These are phyloP conservation scores for Trissolcus basalis DNA, from an alignment of 1,140 invertebrate species.

Conservation along the genomic window DNA sequence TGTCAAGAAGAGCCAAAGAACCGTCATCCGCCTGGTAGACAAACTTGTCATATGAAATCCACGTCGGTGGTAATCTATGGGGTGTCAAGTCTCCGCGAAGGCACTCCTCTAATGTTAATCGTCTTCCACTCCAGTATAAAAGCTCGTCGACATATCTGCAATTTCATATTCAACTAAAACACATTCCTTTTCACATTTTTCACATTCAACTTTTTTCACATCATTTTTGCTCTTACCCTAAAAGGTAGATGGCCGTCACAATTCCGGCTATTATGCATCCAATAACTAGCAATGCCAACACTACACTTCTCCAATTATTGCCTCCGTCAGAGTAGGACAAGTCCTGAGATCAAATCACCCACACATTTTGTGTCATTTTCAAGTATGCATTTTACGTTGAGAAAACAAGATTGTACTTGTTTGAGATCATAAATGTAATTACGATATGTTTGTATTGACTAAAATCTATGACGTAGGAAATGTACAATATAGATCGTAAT, in stretches of 20 bases:
- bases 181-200: no score
- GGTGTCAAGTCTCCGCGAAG: slow-evolving; percentile 85
- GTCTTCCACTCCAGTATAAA: slow-evolving; percentile 87
- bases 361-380: no score
- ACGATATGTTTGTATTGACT: no score
- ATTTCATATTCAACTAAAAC: no score
- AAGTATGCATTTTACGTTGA: no score
- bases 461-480: no score
- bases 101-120: slow-evolving; percentile 88
- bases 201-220: no score
- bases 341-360: slow-evolving; percentile 80
- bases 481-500: no score
- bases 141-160: slow-evolving; percentile 88
- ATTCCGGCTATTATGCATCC: slow-evolving; percentile 89
- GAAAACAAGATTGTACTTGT: no score
- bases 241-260: slow-evolving; percentile 88
- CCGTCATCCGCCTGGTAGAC: slow-evolving; percentile 90
- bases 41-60: slow-evolving; percentile 86
- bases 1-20: slow-evolving; percentile 84
- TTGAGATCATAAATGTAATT: no score
- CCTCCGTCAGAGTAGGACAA: slow-evolving; percentile 84
- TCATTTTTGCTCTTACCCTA: slow-evolving; percentile 79
- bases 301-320: slow-evolving; percentile 90
- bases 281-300: slow-evolving; percentile 89
- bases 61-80: slow-evolving; percentile 83